These are phyloP conservation scores for Loripinus fragilis DNA, from an alignment of 2,888 invertebrate species.

Conservation along the genomic window DNA sequence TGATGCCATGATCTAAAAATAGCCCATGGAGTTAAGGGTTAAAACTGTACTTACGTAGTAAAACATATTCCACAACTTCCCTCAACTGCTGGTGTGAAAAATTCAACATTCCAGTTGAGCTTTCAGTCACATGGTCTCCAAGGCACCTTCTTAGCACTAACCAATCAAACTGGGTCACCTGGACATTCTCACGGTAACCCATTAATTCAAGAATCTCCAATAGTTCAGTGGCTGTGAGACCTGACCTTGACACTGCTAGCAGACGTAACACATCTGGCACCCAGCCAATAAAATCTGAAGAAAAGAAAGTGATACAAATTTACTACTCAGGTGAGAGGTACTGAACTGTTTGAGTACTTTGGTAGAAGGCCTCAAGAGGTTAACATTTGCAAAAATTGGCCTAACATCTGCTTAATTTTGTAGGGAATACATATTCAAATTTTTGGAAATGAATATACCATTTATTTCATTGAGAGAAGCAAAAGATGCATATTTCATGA, in stretches of 20 bases:
- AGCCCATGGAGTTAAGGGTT: too few relatives aligned
- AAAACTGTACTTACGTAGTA: conserved; percentile 81
- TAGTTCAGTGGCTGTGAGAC: conserved; percentile 77
- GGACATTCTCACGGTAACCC: conserved; percentile 76
- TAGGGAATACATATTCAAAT: too few relatives aligned
- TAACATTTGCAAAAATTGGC: too few relatives aligned
- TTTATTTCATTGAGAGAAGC: too few relatives aligned
- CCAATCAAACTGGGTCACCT: conserved; percentile 79
- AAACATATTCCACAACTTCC: conserved; percentile 74
- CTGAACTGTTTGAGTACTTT: too few relatives aligned
- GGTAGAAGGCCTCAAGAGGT: too few relatives aligned
- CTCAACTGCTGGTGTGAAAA: conserved; percentile 77
- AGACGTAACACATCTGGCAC: conserved; percentile 80
- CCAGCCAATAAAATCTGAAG: conserved; percentile 80
- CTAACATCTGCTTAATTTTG: too few relatives aligned
- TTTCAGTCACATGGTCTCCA: conserved; percentile 70
- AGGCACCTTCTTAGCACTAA: conserved; percentile 74
- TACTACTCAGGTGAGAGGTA: too few relatives aligned
- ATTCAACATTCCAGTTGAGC: conserved; percentile 75
- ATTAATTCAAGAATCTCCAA: conserved; percentile 71
- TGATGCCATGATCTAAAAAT: too few relatives aligned
- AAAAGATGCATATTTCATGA: too few relatives aligned
- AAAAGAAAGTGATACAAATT: neutral
- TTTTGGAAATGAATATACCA: too few relatives aligned
- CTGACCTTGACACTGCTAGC: conserved; percentile 78